Evolutionary conservation across 2,113 vertebrate species (phyloP).

Genomic region (Vireo altiloquus): DNA sequence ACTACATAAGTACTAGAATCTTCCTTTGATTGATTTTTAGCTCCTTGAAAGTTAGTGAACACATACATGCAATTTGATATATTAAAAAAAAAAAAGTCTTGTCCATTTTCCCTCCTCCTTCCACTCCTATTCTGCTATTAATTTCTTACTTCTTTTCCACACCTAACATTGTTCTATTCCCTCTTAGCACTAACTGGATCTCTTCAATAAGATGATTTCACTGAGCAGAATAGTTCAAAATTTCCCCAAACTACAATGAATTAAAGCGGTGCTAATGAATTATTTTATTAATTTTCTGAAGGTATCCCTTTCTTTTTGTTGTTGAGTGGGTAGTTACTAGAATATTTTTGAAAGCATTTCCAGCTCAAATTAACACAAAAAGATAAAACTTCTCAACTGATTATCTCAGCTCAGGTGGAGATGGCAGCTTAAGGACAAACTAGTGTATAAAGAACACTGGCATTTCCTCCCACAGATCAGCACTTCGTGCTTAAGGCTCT

Average conservation of each 20-base stretch:
- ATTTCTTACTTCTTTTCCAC: background rate
- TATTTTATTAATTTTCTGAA: background rate
- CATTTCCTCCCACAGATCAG: background rate
- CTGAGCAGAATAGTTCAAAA: background rate
- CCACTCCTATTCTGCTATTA: background rate
- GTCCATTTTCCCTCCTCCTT: background rate
- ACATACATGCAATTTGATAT: background rate
- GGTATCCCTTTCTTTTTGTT: background rate
- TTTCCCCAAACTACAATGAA: background rate
- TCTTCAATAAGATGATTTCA: background rate
- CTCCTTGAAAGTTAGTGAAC: background rate
- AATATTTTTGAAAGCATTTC: background rate
- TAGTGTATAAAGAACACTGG: rapidly evolving
- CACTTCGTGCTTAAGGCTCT: background rate
- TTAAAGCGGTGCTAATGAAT: background rate
- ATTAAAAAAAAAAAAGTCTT: rapidly evolving
- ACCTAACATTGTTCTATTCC: background rate
- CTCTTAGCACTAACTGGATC: background rate
- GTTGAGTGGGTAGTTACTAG: background rate
- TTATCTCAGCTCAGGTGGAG: background rate
- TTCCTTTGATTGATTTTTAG: background rate
- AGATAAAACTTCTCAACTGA: background rate
- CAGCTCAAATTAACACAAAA: background rate
- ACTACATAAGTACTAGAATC: background rate
- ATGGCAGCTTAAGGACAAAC: background rate